Evolutionary conservation across 1,140 invertebrate genomes (phyloP), one percentile per base, ranked within the genome.

Genomic region (Kradibia gibbosae): DNA sequence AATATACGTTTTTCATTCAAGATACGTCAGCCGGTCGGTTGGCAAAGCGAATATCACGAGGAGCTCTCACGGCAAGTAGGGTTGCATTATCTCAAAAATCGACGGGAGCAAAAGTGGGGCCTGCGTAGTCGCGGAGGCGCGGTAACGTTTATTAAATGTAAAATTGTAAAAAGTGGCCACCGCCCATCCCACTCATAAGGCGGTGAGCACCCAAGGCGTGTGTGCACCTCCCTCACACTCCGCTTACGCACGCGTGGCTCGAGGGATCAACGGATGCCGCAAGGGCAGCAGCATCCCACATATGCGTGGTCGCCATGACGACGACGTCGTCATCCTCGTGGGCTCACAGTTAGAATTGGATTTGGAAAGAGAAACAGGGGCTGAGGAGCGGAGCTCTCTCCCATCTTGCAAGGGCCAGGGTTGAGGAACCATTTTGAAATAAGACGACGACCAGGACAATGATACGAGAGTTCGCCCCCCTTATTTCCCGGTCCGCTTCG

Each of bases 341-440:
- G 31, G 28, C 31, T 45, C 25, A 39, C 62, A 25, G 57, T 42
- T 62, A 65, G 20, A 48, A 28, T 65, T n/a, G 7, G 62, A 67
- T 4, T 22, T 0, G 7, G 50, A 55, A 15, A 48, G 25, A 50
- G 45, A 67, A 65, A 39, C 34, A 36, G 62, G 20, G 62, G n/a
- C 34, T 25, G 31, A 36, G 17, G 34, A 22, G 71, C 28, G n/a
- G 53, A 73, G 42, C 25, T 22, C 34, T 67, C 34, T 39, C 20
- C 62, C 62, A 39, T 36, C 62, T 17, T 34, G 48, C 13, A 53
- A 31, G 11, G 53, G n/a, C 36, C 5, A 31, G 31, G 10, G 45
- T 36, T 31, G 65, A 39, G 65, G 60, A 78, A 71, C 77, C 77
- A 78, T 78, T 78, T 78, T 78, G 77, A 70, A 78, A 20, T 60